phyloP scores from a whole-genome alignment of 2,888 invertebrate genomes.

The Thera britannica region DNA sequence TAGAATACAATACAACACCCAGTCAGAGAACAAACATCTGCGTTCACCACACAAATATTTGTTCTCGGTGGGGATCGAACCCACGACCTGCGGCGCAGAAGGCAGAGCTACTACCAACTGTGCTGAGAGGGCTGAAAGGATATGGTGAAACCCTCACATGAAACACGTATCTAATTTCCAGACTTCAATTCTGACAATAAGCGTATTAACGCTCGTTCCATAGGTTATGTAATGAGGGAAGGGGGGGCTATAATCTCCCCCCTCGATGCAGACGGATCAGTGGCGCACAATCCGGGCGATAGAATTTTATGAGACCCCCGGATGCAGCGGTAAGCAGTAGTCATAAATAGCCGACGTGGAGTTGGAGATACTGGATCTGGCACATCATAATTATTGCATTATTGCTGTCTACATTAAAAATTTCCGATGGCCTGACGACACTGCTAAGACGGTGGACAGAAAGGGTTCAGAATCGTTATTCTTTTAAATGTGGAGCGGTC shows the following conservation, averaged over 20 bases:
- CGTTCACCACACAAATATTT: too few relatives aligned
- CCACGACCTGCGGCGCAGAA: too few relatives aligned
- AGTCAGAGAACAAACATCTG: too few relatives aligned
- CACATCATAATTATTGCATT: background rate
- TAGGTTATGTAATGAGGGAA: conserved; percentile 44
- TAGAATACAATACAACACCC: too few relatives aligned
- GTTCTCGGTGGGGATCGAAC: too few relatives aligned
- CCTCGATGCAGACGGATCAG: conserved; percentile 68
- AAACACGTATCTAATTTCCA: conserved; percentile 16
- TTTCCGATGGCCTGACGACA: too few relatives aligned
- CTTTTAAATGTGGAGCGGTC: too few relatives aligned
- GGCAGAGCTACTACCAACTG: too few relatives aligned
- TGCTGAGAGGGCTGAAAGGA: background rate
- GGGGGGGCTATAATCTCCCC: conserved; percentile 48
- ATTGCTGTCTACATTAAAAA: too few relatives aligned
- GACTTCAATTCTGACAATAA: conserved; percentile 29
- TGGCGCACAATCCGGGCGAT: conserved; percentile 75
- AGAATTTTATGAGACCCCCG: conserved; percentile 81
- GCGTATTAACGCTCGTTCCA: conserved; percentile 40
- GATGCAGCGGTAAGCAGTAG: conserved; percentile 77
- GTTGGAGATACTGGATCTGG: conserved; percentile 53
- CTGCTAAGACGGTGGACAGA: too few relatives aligned
- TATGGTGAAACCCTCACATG: background rate
- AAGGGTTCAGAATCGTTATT: too few relatives aligned
- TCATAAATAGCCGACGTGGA: conserved; percentile 67